These are phyloP conservation scores for Synchiropus splendidus DNA, from an alignment of 2,113 vertebrate genomes.

Conservation along the genomic window DNA sequence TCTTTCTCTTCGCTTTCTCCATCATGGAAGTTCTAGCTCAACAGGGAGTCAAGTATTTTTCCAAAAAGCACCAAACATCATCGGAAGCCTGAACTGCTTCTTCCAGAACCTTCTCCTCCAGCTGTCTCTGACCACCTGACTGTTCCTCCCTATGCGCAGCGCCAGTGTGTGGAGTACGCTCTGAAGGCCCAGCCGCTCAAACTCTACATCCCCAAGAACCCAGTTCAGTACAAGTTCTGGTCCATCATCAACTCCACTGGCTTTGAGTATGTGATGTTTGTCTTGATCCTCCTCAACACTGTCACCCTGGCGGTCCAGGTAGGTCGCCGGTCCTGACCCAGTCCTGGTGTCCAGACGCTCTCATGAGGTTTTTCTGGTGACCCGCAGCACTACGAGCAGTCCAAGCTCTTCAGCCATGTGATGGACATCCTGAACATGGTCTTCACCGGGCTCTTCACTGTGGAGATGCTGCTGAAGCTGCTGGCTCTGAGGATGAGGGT, in stretches of 20 bases:
- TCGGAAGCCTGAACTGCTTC: too few relatives aligned
- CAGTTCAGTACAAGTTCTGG: conserved; percentile 85
- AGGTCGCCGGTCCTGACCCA: not conserved
- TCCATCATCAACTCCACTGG: conserved; percentile 83
- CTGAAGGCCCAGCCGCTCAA: conserved; percentile 85
- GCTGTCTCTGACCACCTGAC: too few relatives aligned
- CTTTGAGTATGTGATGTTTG: conserved; percentile 92
- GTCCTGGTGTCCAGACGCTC: too few relatives aligned
- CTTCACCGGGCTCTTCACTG: conserved; percentile 87
- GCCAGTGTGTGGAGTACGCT: conserved; percentile 86
- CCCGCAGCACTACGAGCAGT: conserved; percentile 85
- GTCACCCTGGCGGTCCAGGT: conserved; percentile 66
- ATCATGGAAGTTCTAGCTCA: too few relatives aligned
- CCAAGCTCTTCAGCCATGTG: conserved; percentile 78
- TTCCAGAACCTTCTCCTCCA: too few relatives aligned
- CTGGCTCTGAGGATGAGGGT: conserved; percentile 84
- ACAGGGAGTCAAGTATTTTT: too few relatives aligned
- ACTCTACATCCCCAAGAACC: conserved; percentile 89
- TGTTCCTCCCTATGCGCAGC: too few relatives aligned
- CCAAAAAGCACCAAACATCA: too few relatives aligned
- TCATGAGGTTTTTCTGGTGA: not conserved
- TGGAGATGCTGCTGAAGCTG: conserved; percentile 90
- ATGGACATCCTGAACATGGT: conserved; percentile 96
- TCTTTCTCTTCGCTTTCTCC: too few relatives aligned
- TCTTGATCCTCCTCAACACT: conserved; percentile 90